These are phyloP conservation scores for Pituophis catenifer DNA, from an alignment of 2,113 vertebrate species.

Conservation along the genomic window DNA sequence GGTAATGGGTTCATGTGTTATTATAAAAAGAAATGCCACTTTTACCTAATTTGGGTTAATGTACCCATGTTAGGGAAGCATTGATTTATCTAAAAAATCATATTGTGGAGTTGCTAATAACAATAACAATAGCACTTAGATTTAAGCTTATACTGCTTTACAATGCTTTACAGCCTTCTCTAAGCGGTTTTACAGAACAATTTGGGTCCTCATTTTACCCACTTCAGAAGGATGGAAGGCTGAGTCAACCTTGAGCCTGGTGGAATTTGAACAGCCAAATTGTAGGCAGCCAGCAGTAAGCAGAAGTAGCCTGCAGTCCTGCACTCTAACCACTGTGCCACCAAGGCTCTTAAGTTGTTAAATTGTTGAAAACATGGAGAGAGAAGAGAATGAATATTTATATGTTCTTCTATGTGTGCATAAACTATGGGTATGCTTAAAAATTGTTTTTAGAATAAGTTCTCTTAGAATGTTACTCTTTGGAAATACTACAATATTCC, in stretches of 20 bases:
- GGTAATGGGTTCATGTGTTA: background rate
- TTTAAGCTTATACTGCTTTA: no score
- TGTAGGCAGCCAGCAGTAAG: no score
- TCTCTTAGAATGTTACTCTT: background rate
- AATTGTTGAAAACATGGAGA: conserved; percentile 42
- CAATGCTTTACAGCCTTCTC: no score
- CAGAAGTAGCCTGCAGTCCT: no score
- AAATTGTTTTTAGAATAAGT: conserved; percentile 1
- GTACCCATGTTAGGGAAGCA: conserved; percentile 1
- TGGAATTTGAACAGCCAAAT: no score
- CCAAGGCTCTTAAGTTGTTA: conserved; percentile 6
- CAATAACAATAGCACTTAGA: no score
- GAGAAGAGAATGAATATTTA: conserved; percentile 21
- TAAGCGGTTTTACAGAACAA: no score
- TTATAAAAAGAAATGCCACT: background rate
- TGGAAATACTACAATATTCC: background rate
- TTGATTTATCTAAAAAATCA: conserved; percentile 59
- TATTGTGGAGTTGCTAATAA: conserved; percentile 45
- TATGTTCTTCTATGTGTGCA: conserved; percentile 9
- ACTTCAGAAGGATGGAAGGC: no score
- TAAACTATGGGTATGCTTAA: background rate
- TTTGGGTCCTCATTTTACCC: no score
- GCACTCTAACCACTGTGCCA: no score
- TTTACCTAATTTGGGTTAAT: background rate
- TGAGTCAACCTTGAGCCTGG: no score